Conservation (phyloP, 1,140 invertebrate species). For the Hycleus phaleratus region DNA sequence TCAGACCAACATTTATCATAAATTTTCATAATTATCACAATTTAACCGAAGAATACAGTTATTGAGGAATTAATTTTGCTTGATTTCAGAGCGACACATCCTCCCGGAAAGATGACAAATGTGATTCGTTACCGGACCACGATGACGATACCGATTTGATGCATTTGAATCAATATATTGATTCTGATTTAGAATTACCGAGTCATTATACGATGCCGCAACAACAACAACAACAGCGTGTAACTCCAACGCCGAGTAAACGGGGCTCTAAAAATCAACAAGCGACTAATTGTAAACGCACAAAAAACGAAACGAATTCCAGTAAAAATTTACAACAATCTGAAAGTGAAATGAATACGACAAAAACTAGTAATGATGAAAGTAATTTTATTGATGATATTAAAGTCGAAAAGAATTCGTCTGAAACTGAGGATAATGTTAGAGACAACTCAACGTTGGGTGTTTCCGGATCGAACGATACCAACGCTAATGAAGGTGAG, state of each 20-base stretch:
- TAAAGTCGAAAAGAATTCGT: no score
- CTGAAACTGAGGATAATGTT: no score
- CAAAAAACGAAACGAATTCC: conserved; percentile 1
- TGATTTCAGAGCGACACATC: conserved; percentile 26
- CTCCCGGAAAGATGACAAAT: conserved; percentile 31
- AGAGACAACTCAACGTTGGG: no score
- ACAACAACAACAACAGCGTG: background rate
- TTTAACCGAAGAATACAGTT: no score
- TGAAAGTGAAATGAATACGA: conserved; percentile 2
- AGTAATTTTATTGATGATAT: no score
- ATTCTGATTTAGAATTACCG: conserved; percentile 22
- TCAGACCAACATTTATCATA: no score
- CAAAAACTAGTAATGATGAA: background rate
- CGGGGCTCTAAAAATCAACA: conserved; percentile 13
- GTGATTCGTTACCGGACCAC: conserved; percentile 22
- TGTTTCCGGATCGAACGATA: no score
- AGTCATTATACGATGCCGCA: conserved; percentile 2
- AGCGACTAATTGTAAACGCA: conserved; percentile 16
- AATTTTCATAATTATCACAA: no score
- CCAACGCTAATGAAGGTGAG: no score
- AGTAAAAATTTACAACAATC: background rate
- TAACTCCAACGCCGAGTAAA: conserved; percentile 11
- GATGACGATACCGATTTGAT: conserved; percentile 25
- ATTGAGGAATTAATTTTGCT: no score
- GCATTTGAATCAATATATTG: conserved; percentile 24